Base-by-base conservation (phyloP, 2,888 invertebrate genomes). In the Mesoligia furuncula region DNA sequence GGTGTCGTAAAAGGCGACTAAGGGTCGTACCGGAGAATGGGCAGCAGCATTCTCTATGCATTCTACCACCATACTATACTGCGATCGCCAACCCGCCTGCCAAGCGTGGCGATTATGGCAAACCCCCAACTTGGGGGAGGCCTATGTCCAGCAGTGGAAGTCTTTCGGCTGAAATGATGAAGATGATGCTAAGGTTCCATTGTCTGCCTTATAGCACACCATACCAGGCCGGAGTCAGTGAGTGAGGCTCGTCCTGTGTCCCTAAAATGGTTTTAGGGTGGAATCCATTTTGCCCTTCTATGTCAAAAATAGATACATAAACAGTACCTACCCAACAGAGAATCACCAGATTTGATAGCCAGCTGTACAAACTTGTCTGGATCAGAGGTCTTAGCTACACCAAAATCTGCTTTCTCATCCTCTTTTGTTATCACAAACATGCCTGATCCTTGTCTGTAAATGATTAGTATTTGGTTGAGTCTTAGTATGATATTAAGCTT, bases 311-410 rank as follows among this genome's bases (percentile, higher is more conserved):
- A 65, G 8, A 36, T 65, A 42, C 5, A 11, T 27, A 0, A 20
- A 45, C 6, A 24, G 8, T 72, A 77, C 82, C 81, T 90, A 98
- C 98, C 98, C 89, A 98, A 92, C 20, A 98, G 93, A 84, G 98
- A 97, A 87, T 98, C 98, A 24, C 98, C 97, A 0, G 98, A 98
- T 90, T 98, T 98, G 36, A 98, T 98, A n/a, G 97, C 97, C 61
- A 98, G 93, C 67, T 97, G 96, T 20, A 98, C 98, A 93, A 98
- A 98, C 93, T 98, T 98, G 75, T 97, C 97, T 0, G 98, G 98
- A 92, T 98, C 98, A 0, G 98, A 98, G 2, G 97, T 97, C 92
- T 98, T 98, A 0, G 98, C 98, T 20, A 98, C 97, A 3, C 97
- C 97, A 17, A 96, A 97, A 75, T 95, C 96, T 1, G 87, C 84